Evolutionary conservation across 1,140 invertebrate species (phyloP).

Genomic region (Nephotettix cincticeps): DNA sequence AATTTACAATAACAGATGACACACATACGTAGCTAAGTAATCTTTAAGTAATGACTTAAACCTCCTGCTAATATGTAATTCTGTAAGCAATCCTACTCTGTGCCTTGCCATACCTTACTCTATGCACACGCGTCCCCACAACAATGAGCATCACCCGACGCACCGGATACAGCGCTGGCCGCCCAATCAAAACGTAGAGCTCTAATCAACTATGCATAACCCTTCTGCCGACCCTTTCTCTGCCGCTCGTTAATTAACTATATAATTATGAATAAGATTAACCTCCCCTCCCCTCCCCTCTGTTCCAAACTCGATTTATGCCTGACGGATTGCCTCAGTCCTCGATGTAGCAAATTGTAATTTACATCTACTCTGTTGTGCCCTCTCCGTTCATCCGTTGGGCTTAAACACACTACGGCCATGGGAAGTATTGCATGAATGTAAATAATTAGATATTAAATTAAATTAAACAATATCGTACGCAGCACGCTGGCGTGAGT

Average conservation of each 20-base stretch:
- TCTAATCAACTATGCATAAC: constrained; percentile 7
- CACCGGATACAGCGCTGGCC: neutral
- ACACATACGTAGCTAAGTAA: no score
- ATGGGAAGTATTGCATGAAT: no score
- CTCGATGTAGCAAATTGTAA: neutral
- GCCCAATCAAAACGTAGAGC: neutral
- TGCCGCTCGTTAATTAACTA: constrained; percentile 3
- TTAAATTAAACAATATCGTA: no score
- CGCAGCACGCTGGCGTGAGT: no score
- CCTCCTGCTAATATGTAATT: no score
- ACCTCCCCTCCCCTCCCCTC: neutral
- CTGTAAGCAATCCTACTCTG: no score
- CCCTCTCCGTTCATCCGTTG: no score
- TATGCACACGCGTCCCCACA: neutral
- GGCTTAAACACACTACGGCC: no score
- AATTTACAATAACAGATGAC: no score
- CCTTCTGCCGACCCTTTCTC: constrained; percentile 3
- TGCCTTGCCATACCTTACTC: no score
- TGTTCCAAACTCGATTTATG: neutral
- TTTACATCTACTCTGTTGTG: constrained; percentile 7
- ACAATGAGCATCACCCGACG: neutral
- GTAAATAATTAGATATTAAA: no score
- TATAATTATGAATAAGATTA: constrained; percentile 13
- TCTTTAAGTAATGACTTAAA: no score
- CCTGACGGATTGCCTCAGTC: neutral